Percentiles rank a stretch among this genome's conserved stretches.
phyloP scores from a whole-genome alignment of 1,140 invertebrate species.

The Bilobella aurantiaca region DNA sequence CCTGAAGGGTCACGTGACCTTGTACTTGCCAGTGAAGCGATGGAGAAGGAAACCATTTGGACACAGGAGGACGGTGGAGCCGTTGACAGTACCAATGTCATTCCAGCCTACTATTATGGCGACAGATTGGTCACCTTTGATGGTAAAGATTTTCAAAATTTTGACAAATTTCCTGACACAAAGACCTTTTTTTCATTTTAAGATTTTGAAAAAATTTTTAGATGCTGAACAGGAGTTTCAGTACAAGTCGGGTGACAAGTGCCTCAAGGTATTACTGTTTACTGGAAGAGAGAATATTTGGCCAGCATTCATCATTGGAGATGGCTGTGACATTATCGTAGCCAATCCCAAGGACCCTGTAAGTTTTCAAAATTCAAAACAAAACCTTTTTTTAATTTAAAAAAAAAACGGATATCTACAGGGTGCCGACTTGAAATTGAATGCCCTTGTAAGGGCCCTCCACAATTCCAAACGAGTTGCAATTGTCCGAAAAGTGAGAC shows the following conservation, averaged over 20 bases:
- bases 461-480: slow-evolving; percentile 16
- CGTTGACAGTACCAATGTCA: slow-evolving; percentile 14
- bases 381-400: slow-evolving; percentile 5
- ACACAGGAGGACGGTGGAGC: slow-evolving; percentile 19
- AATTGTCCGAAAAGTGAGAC: slow-evolving; percentile 23
- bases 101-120: slow-evolving; percentile 19
- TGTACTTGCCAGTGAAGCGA: neutral
- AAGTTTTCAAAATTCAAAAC: neutral
- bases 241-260: slow-evolving; percentile 22
- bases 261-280: slow-evolving; percentile 27
- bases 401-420: slow-evolving; percentile 1
- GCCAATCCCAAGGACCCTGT: slow-evolving; percentile 18
- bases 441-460: slow-evolving; percentile 21
- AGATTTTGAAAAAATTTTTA: slow-evolving; percentile 4
- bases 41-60: slow-evolving; percentile 14
- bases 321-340: slow-evolving; percentile 22
- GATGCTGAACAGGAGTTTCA: slow-evolving; percentile 15
- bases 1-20: neutral
- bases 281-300: slow-evolving; percentile 23
- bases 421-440: slow-evolving; percentile 14
- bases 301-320: slow-evolving; percentile 17
- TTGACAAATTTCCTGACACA: too few species aligned
- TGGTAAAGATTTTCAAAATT: slow-evolving; percentile 16
- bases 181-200: slow-evolving; percentile 1
- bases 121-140: slow-evolving; percentile 23